These are phyloP conservation scores for Cryptomyrus ogoouensis DNA, from an alignment of 2,113 vertebrate genomes.

Conservation along the genomic window DNA sequence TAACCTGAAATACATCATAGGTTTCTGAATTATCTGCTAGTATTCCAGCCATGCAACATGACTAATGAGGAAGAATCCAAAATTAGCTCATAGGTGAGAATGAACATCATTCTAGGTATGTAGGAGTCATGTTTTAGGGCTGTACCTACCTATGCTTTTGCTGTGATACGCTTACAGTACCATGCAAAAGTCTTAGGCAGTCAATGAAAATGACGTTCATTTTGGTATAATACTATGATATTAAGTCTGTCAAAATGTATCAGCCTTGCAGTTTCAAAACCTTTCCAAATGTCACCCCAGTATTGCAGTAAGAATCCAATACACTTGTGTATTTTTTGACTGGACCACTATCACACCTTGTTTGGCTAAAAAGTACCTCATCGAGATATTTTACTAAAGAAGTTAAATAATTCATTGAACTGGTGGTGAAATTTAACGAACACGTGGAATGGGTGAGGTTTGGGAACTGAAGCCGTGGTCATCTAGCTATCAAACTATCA, in stretches of 20 bases:
- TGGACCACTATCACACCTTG: not conserved
- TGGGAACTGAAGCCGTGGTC: not conserved
- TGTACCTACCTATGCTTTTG: not conserved
- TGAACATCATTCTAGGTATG: not conserved
- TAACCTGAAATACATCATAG: not conserved
- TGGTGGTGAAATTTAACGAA: not conserved
- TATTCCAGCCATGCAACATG: not conserved
- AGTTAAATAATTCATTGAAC: not conserved
- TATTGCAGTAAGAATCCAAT: not conserved
- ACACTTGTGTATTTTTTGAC: not conserved
- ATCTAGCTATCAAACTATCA: not conserved
- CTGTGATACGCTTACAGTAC: not conserved
- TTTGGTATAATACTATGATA: no score
- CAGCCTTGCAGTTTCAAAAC: not conserved
- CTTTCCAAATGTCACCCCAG: not conserved
- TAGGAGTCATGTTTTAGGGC: not conserved
- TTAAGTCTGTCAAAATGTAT: not conserved
- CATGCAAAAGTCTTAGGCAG: not conserved
- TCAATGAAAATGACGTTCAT: not conserved
- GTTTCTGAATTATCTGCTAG: not conserved
- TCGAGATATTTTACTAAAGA: not conserved
- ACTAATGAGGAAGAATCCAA: not conserved
- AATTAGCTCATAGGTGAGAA: not conserved
- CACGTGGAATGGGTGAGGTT: not conserved
- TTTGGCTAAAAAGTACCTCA: not conserved